Conservation (phyloP, 2,797 vertebrate species). For the Gadopsis marmoratus region DNA sequence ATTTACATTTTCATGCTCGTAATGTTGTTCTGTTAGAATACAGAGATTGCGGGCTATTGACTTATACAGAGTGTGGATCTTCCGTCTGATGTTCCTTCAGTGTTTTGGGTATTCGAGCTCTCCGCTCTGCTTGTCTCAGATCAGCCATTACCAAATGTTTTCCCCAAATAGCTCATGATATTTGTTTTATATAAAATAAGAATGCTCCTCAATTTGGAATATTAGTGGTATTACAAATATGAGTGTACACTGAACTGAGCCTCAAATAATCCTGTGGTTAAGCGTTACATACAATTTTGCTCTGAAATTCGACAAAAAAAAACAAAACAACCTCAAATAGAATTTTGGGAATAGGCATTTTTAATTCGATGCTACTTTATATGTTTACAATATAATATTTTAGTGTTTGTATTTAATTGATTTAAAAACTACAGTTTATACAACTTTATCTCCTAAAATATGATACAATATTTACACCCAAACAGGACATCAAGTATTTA, state of each 20-base stretch:
- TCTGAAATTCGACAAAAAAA: background rate
- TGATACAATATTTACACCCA: background rate
- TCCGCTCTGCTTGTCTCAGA: background rate
- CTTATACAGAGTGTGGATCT: background rate
- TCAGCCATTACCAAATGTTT: background rate
- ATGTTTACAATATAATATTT: background rate
- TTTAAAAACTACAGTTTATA: background rate
- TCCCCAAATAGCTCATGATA: fast-evolving
- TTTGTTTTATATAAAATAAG: no score
- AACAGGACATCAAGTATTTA: background rate
- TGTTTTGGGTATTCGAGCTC: background rate
- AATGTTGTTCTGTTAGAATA: background rate
- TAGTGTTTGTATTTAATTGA: background rate
- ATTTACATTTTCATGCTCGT: constrained; percentile 71
- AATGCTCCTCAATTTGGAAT: background rate
- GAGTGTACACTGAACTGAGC: background rate
- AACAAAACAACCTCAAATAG: background rate
- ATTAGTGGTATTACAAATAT: background rate
- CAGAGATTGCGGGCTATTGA: background rate
- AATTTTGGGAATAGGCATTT: background rate
- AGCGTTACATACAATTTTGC: background rate
- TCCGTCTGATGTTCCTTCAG: background rate
- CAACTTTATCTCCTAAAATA: background rate
- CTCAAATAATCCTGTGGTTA: background rate
- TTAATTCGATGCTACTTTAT: no score